Percentiles rank a stretch among this genome's conserved stretches.
Conservation (phyloP, 2,797 vertebrate species). For the Sphenopsis melanotis region DNA sequence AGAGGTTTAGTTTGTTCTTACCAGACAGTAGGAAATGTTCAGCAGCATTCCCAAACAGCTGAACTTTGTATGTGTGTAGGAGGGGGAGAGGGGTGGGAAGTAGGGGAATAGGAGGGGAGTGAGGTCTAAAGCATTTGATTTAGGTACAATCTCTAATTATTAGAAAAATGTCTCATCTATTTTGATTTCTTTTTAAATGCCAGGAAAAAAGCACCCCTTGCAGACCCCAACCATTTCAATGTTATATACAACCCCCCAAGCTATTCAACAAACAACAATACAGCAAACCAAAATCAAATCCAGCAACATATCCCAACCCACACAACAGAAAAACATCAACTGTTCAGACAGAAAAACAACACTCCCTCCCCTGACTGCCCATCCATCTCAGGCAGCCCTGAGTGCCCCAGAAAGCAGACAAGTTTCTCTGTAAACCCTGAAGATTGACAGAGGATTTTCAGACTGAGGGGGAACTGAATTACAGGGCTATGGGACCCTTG, state of each 20-base stretch:
- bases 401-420: not conserved
- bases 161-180: slow-evolving; percentile 38
- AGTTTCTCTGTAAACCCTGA: not conserved
- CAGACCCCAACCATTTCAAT: not conserved
- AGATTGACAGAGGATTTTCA: not conserved
- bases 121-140: slow-evolving; percentile 15
- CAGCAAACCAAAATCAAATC: slow-evolving; percentile 38
- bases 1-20: not conserved
- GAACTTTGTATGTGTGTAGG: slow-evolving; percentile 13
- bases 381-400: not conserved
- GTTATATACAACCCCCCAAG: slow-evolving; percentile 5
- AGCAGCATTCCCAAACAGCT: not conserved
- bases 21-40: slow-evolving; percentile 19
- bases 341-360: slow-evolving; percentile 25
- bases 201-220: not conserved
- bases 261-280: slow-evolving; percentile 29
- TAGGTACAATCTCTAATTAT: slow-evolving; percentile 20
- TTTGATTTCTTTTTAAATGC: slow-evolving; percentile 25
- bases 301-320: slow-evolving; percentile 31
- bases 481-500: not conserved
- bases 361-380: not conserved
- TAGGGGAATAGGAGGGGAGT: not conserved
- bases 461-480: not conserved
- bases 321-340: slow-evolving; percentile 31
- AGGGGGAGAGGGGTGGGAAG: not conserved